Conservation (phyloP, 2,113 vertebrate genomes). For the Euleptes europaea region DNA sequence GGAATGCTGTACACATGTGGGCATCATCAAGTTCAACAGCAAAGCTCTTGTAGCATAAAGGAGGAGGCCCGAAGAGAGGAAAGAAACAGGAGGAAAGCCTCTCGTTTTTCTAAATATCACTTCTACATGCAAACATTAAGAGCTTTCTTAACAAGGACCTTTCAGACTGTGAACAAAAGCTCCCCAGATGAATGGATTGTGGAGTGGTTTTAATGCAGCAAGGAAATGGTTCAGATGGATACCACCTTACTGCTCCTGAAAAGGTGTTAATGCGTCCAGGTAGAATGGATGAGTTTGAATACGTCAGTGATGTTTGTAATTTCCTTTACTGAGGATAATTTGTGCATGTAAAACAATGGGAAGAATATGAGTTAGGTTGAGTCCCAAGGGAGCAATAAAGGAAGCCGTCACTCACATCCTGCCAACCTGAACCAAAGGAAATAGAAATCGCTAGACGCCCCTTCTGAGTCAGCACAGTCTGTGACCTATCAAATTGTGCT, state of each 20-base stretch:
- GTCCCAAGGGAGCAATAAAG: not conserved
- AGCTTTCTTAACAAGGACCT: constrained; percentile 9
- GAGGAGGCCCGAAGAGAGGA: not conserved
- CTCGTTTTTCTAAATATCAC: constrained; percentile 2
- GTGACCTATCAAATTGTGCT: not conserved
- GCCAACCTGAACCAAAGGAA: not conserved
- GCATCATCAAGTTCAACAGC: not conserved
- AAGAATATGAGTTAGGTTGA: not conserved
- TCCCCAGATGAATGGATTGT: not conserved
- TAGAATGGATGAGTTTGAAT: constrained; percentile 6
- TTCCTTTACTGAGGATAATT: constrained; percentile 27
- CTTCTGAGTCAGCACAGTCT: not conserved
- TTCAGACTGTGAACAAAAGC: constrained; percentile 24
- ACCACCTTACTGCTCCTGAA: constrained; percentile 26
- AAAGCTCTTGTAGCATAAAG: not conserved
- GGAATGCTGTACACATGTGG: not conserved
- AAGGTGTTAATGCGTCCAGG: constrained; percentile 2
- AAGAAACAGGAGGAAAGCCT: not conserved
- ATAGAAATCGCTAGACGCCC: not conserved
- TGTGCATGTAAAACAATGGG: constrained; percentile 13
- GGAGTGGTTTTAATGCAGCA: constrained; percentile 9
- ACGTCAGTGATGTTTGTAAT: constrained; percentile 28
- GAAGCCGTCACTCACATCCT: not conserved
- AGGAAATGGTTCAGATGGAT: not conserved
- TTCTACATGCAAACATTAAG: constrained; percentile 41